Percentiles rank a stretch among this genome's conserved stretches.
Conservation (phyloP, 2,113 vertebrate species). For the Rousettus leschenaultii region DNA sequence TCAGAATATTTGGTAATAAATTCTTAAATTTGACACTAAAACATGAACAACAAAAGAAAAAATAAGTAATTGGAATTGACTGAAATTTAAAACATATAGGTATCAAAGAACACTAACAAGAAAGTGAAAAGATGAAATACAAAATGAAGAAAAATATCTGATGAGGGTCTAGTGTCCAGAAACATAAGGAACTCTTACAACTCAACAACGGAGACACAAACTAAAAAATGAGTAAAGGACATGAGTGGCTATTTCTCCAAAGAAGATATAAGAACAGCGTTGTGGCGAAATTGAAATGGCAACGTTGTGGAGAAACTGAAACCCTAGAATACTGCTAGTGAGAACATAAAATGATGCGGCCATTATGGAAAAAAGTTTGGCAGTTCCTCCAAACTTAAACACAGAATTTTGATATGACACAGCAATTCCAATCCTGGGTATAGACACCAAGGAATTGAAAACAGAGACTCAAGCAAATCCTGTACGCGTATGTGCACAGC, state of each 20-base stretch:
- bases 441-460: neutral
- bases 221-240: neutral
- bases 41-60: neutral
- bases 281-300: neutral
- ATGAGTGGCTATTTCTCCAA: neutral
- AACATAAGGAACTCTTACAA: neutral
- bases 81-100: neutral
- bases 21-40: neutral
- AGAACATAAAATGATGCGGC: neutral
- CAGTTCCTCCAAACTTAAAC: neutral
- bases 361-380: neutral
- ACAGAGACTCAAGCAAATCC: neutral
- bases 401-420: accelerated
- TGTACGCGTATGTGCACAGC: accelerated
- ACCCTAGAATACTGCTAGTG: neutral
- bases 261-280: neutral
- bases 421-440: neutral
- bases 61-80: neutral
- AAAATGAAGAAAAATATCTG: neutral
- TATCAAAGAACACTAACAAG: neutral
- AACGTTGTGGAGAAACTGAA: neutral
- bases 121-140: neutral
- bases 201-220: neutral
- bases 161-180: neutral
- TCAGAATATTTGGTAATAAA: neutral